Evolutionary conservation across 1,140 invertebrate genomes (phyloP).

Genomic region (Daktulosphaira vitifoliae): DNA sequence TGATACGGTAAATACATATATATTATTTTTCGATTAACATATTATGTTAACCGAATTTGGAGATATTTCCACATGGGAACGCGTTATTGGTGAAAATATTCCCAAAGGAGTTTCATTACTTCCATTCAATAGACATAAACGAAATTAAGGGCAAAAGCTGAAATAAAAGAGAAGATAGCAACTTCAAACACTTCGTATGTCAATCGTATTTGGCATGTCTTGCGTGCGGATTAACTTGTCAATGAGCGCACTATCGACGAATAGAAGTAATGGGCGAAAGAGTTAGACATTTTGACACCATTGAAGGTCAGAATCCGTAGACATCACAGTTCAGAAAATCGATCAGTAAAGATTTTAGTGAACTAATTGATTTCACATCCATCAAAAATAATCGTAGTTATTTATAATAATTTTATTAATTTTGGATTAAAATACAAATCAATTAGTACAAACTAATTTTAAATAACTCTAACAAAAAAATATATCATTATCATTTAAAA

Average conservation of each 20-base stretch:
- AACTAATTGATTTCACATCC: slow-evolving; percentile 21
- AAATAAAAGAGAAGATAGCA: not conserved
- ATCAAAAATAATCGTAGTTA: too few species aligned
- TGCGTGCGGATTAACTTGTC: slow-evolving; percentile 29
- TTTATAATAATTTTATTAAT: too few species aligned
- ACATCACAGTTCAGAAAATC: slow-evolving; percentile 7
- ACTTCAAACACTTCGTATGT: slow-evolving; percentile 24
- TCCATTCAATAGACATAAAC: not conserved
- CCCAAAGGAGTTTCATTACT: slow-evolving; percentile 14
- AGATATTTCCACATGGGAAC: not conserved
- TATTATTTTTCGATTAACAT: too few species aligned
- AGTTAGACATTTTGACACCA: slow-evolving; percentile 4
- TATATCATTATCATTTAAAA: too few species aligned
- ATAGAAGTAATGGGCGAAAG: not conserved
- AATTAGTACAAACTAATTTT: too few species aligned
- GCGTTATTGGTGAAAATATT: slow-evolving; percentile 4
- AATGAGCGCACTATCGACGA: slow-evolving; percentile 19
- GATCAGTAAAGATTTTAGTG: slow-evolving; percentile 2
- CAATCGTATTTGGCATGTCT: slow-evolving; percentile 20
- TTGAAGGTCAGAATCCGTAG: not conserved
- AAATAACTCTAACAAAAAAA: too few species aligned
- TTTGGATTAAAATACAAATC: too few species aligned
- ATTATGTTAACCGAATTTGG: slow-evolving; percentile 15
- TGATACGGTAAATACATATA: too few species aligned
- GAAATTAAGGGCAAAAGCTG: slow-evolving; percentile 9